phyloP scores from a whole-genome alignment of 2,113 vertebrate species.

The Tragelaphus strepsiceros region DNA sequence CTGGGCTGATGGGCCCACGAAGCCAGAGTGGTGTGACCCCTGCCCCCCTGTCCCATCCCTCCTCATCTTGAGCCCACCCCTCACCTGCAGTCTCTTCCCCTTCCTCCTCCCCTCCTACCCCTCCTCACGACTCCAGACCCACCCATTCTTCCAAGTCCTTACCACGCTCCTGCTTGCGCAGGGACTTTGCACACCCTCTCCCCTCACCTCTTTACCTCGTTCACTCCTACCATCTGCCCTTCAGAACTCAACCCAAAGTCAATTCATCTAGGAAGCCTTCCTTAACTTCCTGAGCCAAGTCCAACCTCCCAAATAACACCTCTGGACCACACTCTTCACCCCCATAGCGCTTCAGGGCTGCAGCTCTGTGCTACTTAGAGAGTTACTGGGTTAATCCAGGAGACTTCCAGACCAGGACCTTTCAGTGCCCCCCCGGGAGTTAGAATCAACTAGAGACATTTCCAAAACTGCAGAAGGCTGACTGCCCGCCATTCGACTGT shows the following conservation, averaged over 20 bases:
- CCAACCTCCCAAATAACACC: not conserved
- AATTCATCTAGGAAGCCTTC: not conserved
- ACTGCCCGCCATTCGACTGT: not conserved
- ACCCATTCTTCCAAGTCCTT: not conserved
- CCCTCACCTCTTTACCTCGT: not conserved
- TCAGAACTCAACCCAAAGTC: not conserved
- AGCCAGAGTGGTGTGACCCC: not conserved
- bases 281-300: not conserved
- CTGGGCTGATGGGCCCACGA: not conserved
- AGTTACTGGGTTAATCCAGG: not conserved
- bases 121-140: not conserved
- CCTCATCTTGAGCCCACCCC: not conserved
- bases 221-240: not conserved
- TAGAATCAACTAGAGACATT: not conserved
- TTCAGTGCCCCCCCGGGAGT: not conserved
- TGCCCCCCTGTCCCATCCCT: fast-evolving
- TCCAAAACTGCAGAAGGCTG: not conserved
- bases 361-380: not conserved
- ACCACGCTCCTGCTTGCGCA: not conserved
- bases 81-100: not conserved
- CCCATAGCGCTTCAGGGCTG: not conserved
- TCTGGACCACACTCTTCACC: not conserved
- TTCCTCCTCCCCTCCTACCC: not conserved
- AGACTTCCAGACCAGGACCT: not conserved
- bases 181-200: not conserved